Percentiles rank a stretch among this genome's conserved stretches.
Evolutionary conservation across 1,140 invertebrate species (phyloP).

Genomic region (Pseudomyrmex flavicornis): DNA sequence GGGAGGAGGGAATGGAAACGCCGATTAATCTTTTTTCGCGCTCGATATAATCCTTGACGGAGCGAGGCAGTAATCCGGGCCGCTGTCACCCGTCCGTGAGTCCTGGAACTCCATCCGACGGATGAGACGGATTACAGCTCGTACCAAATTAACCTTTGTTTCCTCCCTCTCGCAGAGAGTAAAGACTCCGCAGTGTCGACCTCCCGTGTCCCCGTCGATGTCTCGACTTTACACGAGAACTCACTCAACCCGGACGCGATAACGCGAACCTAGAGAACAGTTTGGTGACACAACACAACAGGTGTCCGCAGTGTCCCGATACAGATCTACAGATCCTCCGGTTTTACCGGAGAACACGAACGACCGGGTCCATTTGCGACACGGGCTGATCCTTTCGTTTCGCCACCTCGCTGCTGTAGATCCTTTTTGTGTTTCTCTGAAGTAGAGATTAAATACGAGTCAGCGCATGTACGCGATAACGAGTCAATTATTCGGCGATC

Average conservation of each 20-base stretch:
- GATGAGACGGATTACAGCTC: conserved; percentile 83
- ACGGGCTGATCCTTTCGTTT: conserved; percentile 62
- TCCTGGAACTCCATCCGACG: conserved; percentile 75
- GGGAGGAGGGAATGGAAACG: conserved; percentile 71
- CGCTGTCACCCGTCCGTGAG: conserved; percentile 78
- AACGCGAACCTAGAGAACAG: conserved; percentile 81
- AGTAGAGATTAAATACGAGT: conserved; percentile 19
- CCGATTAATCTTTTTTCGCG: conserved; percentile 82
- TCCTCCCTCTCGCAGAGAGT: conserved; percentile 53
- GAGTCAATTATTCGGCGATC: conserved; percentile 28
- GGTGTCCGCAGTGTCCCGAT: conserved; percentile 76
- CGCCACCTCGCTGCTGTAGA: conserved; percentile 57
- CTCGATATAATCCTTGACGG: conserved; percentile 84
- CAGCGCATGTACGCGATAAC: conserved; percentile 2
- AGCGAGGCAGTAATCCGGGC: conserved; percentile 84
- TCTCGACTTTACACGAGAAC: conserved; percentile 82
- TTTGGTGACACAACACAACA: conserved; percentile 81
- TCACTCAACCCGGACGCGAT: conserved; percentile 80
- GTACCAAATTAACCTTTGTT: conserved; percentile 84
- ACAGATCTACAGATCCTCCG: conserved; percentile 75
- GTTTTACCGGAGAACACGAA: conserved; percentile 64
- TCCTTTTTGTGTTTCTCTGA: conserved; percentile 37
- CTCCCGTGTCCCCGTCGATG: conserved; percentile 29
- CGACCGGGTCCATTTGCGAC: conserved; percentile 68
- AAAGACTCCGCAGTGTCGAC: not conserved